These are phyloP conservation scores for Troides aeacus DNA, from an alignment of 2,888 invertebrate genomes.

Conservation along the genomic window DNA sequence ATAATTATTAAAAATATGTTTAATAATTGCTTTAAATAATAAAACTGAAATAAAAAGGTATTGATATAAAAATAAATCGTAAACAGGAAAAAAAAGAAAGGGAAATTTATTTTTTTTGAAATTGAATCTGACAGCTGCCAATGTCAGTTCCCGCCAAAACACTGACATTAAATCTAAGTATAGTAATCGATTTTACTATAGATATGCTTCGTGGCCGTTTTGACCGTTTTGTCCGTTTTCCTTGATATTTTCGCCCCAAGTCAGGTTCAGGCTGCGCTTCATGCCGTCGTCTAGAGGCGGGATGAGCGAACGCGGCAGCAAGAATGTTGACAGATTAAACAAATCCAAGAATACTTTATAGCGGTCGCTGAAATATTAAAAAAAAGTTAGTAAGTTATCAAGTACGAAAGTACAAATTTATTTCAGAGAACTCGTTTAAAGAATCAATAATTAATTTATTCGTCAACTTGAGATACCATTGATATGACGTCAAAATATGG, in stretches of 20 bases:
- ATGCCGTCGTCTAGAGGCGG: conserved; percentile 92
- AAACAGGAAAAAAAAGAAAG: background rate
- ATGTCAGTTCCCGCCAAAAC: background rate
- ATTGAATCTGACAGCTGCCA: background rate
- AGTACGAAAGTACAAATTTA: too few species aligned
- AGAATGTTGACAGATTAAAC: conserved; percentile 97
- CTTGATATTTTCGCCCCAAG: conserved; percentile 68
- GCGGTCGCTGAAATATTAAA: conserved; percentile 87
- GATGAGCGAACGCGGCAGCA: conserved; percentile 94
- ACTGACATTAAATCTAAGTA: background rate
- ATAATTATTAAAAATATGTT: too few species aligned
- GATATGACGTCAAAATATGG: too few species aligned
- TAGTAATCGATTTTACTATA: conserved; percentile 37
- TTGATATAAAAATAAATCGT: background rate
- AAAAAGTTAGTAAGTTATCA: background rate
- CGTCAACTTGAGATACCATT: too few species aligned
- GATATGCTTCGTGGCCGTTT: conserved; percentile 41
- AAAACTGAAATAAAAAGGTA: background rate
- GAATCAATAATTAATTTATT: too few species aligned
- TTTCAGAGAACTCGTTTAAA: too few species aligned
- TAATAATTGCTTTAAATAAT: background rate
- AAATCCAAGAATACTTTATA: conserved; percentile 99
- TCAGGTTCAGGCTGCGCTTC: conserved; percentile 85
- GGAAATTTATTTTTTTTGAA: background rate
- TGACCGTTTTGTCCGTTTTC: conserved; percentile 40